Conservation (phyloP, 2,888 invertebrate species). For the Ormyrus rosae region DNA sequence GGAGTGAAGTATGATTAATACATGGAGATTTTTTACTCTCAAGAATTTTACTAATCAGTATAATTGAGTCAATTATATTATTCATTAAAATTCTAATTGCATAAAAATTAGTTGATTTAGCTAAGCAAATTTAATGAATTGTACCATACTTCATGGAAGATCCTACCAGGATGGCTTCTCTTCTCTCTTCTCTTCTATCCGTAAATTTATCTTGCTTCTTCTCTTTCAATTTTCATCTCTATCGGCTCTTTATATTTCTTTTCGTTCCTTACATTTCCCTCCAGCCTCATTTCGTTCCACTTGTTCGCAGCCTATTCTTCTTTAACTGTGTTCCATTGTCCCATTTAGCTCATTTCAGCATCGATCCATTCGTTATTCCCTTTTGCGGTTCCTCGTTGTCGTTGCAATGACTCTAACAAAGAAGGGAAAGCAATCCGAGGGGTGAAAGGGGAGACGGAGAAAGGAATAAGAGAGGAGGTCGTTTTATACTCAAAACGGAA, state of each 20-base stretch:
- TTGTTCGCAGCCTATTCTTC: conserved; percentile 39
- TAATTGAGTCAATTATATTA: too few relatives aligned
- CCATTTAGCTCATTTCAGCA: conserved; percentile 44
- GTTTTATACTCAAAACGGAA: conserved; percentile 39
- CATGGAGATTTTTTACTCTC: too few relatives aligned
- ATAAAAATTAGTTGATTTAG: too few relatives aligned
- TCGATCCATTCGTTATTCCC: conserved; percentile 55
- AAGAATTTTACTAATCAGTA: too few relatives aligned
- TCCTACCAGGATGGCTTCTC: too few relatives aligned
- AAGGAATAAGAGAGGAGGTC: background rate
- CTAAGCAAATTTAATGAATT: too few relatives aligned
- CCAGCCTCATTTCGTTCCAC: conserved; percentile 27
- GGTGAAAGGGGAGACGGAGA: conserved; percentile 2
- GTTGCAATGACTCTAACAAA: conserved; percentile 19
- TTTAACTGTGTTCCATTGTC: conserved; percentile 36
- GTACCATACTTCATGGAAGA: too few relatives aligned
- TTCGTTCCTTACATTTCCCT: conserved; percentile 24
- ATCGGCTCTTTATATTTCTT: conserved; percentile 11
- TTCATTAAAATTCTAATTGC: too few relatives aligned
- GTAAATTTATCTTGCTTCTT: conserved; percentile 1
- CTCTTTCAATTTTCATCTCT: conserved; percentile 3
- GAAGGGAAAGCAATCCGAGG: conserved; percentile 29
- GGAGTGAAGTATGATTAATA: too few relatives aligned
- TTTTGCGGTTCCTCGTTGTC: conserved; percentile 9
- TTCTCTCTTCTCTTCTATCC: background rate